A percentile compares a stretch with the other conserved stretches of the same genome.
Evolutionary conservation across 1,140 invertebrate genomes (phyloP).

Genomic region (Drosophila kurseongensis): DNA sequence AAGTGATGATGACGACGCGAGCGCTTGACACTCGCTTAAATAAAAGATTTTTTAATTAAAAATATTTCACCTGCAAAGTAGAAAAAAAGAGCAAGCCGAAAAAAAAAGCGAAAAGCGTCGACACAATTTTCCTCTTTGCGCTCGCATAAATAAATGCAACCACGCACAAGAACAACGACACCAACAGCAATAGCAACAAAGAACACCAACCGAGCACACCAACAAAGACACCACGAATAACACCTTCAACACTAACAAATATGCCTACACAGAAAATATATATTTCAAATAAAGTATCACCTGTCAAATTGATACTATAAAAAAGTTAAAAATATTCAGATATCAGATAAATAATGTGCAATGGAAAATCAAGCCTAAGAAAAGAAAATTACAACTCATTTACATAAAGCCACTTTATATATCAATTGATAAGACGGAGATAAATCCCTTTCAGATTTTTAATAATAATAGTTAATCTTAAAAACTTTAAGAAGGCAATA

Average conservation of each 20-base stretch:
- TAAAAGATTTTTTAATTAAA: conserved; percentile 83
- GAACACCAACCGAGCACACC: background rate
- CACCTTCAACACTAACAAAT: conserved; percentile 13
- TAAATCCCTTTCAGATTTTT: too few relatives aligned
- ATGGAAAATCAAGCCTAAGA: too few relatives aligned
- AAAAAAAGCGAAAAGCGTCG: conserved; percentile 48
- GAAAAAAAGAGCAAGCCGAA: conserved; percentile 22
- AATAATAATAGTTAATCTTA: too few relatives aligned
- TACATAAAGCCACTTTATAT: too few relatives aligned
- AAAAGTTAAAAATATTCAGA: too few relatives aligned
- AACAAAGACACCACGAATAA: conserved; percentile 1
- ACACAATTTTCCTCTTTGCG: conserved; percentile 79
- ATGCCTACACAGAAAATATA: background rate
- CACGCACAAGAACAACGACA: conserved; percentile 37
- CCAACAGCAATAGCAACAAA: conserved; percentile 29
- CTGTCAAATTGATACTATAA: background rate
- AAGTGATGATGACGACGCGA: conserved; percentile 24
- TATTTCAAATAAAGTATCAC: background rate
- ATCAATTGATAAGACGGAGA: too few relatives aligned
- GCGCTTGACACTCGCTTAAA: conserved; percentile 71
- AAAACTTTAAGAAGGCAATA: too few relatives aligned
- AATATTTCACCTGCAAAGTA: conserved; percentile 76
- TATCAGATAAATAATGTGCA: too few relatives aligned
- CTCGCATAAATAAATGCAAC: conserved; percentile 72
- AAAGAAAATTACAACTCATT: too few relatives aligned